Conservation (phyloP, 2,888 invertebrate genomes). For the Kuschelorhynchus macadamiae region DNA sequence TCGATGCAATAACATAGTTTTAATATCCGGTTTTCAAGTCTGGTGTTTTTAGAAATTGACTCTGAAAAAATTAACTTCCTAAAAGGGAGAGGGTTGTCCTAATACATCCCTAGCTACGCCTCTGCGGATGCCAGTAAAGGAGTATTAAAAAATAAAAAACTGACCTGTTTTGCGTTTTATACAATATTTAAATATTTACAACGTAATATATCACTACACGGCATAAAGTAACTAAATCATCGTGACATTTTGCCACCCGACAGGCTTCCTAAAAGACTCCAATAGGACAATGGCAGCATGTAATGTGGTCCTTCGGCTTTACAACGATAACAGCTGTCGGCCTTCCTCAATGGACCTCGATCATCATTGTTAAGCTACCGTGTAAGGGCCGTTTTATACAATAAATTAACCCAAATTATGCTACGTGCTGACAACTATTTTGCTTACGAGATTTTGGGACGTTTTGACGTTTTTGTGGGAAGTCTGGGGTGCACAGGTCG, state of each 20-base stretch:
- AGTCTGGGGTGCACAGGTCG: constrained; percentile 13
- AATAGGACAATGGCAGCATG: constrained; percentile 40
- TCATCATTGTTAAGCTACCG: constrained; percentile 46
- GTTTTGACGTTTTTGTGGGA: constrained; percentile 30
- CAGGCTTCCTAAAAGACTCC: constrained; percentile 32
- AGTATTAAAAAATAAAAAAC: too few relatives aligned
- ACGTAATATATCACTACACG: constrained; percentile 23
- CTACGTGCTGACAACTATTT: constrained; percentile 46
- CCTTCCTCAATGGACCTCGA: constrained; percentile 48
- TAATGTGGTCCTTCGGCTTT: constrained; percentile 44
- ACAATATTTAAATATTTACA: too few relatives aligned
- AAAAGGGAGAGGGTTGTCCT: too few relatives aligned
- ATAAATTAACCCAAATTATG: constrained; percentile 50
- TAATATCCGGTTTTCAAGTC: too few relatives aligned
- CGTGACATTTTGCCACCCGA: constrained; percentile 38
- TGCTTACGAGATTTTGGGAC: constrained; percentile 26
- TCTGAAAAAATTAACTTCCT: too few relatives aligned
- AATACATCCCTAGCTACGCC: too few relatives aligned
- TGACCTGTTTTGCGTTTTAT: too few relatives aligned
- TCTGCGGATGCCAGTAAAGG: too few relatives aligned
- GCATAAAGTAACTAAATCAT: constrained; percentile 39
- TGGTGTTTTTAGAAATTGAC: too few relatives aligned
- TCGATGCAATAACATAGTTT: too few relatives aligned
- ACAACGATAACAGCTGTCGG: constrained; percentile 46
- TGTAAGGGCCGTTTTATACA: constrained; percentile 44